These are phyloP conservation scores for Rhadina sibilatrix DNA, from an alignment of 2,113 vertebrate genomes.

Conservation along the genomic window DNA sequence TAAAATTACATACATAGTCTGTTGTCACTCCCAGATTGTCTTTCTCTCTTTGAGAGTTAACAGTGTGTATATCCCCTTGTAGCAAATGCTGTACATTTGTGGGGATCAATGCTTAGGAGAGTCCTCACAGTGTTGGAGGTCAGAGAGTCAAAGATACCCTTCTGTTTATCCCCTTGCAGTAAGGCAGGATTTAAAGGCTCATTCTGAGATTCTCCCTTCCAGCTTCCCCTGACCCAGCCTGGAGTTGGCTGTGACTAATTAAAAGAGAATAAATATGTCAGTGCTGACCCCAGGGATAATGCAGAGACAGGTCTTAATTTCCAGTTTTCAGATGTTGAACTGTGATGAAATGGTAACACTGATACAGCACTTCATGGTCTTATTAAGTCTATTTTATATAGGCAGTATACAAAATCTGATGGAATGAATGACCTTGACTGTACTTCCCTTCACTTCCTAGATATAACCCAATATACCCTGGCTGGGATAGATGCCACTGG, in stretches of 20 bases:
- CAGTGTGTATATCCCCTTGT: neutral
- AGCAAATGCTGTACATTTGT: neutral
- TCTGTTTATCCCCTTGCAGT: neutral
- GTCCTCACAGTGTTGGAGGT: neutral
- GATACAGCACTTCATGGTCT: fast-evolving
- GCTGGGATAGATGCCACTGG: neutral
- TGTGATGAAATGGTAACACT: neutral
- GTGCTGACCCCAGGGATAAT: neutral
- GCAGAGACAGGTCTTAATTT: neutral
- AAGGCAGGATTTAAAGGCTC: neutral
- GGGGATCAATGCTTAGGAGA: neutral
- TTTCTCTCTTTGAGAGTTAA: neutral
- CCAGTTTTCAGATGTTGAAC: neutral
- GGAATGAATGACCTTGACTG: neutral
- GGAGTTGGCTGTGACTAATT: neutral
- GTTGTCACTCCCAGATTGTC: neutral
- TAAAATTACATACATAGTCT: neutral
- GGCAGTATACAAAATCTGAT: neutral
- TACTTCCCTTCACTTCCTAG: neutral
- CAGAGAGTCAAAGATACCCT: neutral
- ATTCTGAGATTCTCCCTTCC: neutral
- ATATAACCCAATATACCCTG: neutral
- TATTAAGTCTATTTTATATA: neutral
- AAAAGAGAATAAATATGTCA: neutral
- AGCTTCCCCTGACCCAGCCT: neutral